phyloP scores from a whole-genome alignment of 1,140 invertebrate genomes.

The Drosophila auraria region DNA sequence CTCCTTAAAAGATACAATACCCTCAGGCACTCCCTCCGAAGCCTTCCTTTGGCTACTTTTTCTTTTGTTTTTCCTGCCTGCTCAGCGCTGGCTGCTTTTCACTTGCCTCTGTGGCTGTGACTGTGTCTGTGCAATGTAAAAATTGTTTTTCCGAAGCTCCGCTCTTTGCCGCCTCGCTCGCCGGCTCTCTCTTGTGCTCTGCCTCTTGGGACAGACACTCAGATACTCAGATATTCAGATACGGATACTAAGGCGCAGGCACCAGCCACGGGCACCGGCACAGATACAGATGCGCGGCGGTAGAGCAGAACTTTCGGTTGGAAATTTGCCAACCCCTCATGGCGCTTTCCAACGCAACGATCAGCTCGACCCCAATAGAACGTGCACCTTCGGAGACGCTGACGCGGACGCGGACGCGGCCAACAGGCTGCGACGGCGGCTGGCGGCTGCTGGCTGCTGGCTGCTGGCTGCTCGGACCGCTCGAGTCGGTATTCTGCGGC shows the following conservation, averaged over 20 bases:
- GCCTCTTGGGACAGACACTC: conserved; percentile 14
- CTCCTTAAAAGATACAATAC: too few relatives aligned
- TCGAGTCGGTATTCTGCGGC: conserved; percentile 66
- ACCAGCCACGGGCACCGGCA: conserved; percentile 11
- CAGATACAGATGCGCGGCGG: conserved; percentile 29
- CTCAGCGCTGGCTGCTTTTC: conserved; percentile 30
- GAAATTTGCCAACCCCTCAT: conserved; percentile 76
- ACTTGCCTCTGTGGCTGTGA: conserved; percentile 19
- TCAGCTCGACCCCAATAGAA: conserved; percentile 73
- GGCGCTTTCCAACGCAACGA: conserved; percentile 66
- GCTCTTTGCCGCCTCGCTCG: conserved; percentile 48
- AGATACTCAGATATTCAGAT: conserved; percentile 24
- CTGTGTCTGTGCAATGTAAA: conserved; percentile 32
- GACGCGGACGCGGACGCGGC: conserved; percentile 33
- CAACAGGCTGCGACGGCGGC: conserved; percentile 80
- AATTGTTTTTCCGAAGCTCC: conserved; percentile 64
- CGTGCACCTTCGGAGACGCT: conserved; percentile 12
- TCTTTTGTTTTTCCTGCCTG: conserved; percentile 7
- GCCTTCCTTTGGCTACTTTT: conserved; percentile 3
- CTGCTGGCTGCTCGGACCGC: conserved; percentile 71
- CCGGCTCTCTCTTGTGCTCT: conserved; percentile 8
- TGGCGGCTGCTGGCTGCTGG: conserved; percentile 59
- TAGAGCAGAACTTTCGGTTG: conserved; percentile 71
- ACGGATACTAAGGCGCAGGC: conserved; percentile 1
- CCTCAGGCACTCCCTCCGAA: neutral